These are phyloP conservation scores for Steinernema carpocapsae DNA, from an alignment of 2,888 invertebrate species.

Conservation along the genomic window DNA sequence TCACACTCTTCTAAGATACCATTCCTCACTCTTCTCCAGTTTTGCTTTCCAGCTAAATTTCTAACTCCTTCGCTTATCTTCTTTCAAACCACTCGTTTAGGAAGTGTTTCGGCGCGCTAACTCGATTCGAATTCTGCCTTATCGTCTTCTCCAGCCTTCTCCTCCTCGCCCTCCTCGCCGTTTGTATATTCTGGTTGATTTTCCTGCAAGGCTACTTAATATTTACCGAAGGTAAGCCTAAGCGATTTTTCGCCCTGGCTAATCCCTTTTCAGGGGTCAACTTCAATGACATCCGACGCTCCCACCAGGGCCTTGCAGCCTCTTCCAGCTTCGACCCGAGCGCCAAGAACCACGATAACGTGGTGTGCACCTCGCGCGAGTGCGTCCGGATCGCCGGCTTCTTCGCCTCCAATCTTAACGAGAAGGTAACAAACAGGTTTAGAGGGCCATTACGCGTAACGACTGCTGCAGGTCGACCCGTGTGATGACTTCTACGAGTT, in stretches of 20 bases:
- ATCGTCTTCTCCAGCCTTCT: conserved; percentile 47
- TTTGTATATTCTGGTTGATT: conserved; percentile 53
- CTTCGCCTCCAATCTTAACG: conserved; percentile 62
- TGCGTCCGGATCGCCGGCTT: conserved; percentile 63
- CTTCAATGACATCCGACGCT: neutral
- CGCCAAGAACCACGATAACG: conserved; percentile 45
- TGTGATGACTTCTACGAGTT: conserved; percentile 67
- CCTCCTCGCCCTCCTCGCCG: conserved; percentile 48
- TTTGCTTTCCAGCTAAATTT: neutral
- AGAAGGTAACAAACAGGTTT: conserved; percentile 46
- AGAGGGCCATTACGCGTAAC: neutral
- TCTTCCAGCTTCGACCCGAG: conserved; percentile 25
- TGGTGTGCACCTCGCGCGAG: conserved; percentile 64
- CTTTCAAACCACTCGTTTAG: conserved; percentile 41
- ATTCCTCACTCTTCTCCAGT: neutral
- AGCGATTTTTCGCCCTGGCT: too few relatives aligned
- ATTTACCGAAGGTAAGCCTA: conserved; percentile 49
- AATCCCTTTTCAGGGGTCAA: neutral
- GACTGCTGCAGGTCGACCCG: conserved; percentile 54
- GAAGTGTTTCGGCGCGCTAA: conserved; percentile 49
- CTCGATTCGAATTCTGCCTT: conserved; percentile 53
- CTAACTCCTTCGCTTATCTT: conserved; percentile 8
- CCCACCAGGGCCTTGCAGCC: conserved; percentile 41
- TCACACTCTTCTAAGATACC: neutral
- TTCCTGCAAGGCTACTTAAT: conserved; percentile 56